Conservation (phyloP, 2,113 vertebrate species). For the Podocnemis expansa region DNA sequence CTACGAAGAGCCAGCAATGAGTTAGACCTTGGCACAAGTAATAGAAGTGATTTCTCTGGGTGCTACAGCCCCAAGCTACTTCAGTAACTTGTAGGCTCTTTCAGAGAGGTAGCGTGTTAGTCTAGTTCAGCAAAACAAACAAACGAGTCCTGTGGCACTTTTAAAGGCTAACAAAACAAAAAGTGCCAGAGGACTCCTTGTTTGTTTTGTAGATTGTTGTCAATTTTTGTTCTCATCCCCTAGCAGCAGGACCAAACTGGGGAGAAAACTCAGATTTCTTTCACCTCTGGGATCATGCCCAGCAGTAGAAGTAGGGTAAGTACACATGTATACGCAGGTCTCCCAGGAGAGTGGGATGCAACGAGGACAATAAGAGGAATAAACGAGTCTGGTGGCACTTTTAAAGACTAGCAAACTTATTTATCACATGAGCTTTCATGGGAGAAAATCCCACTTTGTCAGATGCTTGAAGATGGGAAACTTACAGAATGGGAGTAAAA, state of each 20-base stretch:
- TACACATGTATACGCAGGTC: background rate
- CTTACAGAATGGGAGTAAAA: too few species aligned
- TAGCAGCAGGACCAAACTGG: background rate
- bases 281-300: background rate
- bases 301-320: background rate
- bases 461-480: too few species aligned
- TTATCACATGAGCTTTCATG: too few species aligned
- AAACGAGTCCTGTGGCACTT: too few species aligned
- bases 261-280: background rate
- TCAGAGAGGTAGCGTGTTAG: background rate
- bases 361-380: too few species aligned
- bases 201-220: background rate
- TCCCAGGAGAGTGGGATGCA: background rate
- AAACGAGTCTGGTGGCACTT: too few species aligned
- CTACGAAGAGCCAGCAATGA: background rate
- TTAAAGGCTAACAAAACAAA: too few species aligned
- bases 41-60: background rate
- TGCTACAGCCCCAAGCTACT: fast-evolving
- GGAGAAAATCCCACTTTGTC: too few species aligned
- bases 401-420: too few species aligned
- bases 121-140: too few species aligned
- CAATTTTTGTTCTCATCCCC: background rate
- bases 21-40: background rate
- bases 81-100: background rate
- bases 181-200: too few species aligned